Evolutionary conservation across 2,797 vertebrate species (phyloP), one percentile per base, ranked within the genome.

Genomic region (Notolepis coatsorum): DNA sequence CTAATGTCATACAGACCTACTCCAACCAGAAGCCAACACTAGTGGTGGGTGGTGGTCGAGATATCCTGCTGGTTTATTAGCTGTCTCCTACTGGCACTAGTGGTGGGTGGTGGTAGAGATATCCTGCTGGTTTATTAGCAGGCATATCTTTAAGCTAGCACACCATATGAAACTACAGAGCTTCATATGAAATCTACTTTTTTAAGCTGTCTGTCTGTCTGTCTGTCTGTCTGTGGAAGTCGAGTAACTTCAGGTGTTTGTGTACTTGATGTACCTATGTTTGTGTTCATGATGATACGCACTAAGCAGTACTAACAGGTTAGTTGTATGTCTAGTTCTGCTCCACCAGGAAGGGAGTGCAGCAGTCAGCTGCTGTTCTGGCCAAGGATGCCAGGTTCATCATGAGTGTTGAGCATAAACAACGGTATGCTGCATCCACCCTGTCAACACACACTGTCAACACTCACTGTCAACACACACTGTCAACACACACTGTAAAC

Each of bases 271-370:
- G 23, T 21, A 38, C 4, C 1, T 20, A 30, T 9, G 3, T 13
- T 25, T 20, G 21, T 9, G 3, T 13, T 25, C 13, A 15, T 9
- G 10, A 20, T 28, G n/a, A n/a, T n/a, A n/a, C n/a, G n/a, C n/a
- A n/a, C n/a, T n/a, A n/a, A n/a, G n/a, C n/a, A n/a, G n/a, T n/a
- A n/a, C n/a, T 23, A 31, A 12, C 17, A 23, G 0, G 2, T 67
- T 54, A 12, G 43, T 30, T 49, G 2, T 73, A 25, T 33, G 35
- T 80, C 79, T 75, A 99, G 98, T 98, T 99, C 88, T 99, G 97
- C 92, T 95, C 97, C 42, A 99, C 97, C 50, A 96, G 97, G 75
- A 99, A 98, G 94, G 96, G 97, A 86, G 95, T 92, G 47, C 97
- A 99, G 75, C 96, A 98, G 73, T 94, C 96, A 1, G 96, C 97